phyloP scores from a whole-genome alignment of 2,797 vertebrate species.

The Orestias chungarensis region DNA sequence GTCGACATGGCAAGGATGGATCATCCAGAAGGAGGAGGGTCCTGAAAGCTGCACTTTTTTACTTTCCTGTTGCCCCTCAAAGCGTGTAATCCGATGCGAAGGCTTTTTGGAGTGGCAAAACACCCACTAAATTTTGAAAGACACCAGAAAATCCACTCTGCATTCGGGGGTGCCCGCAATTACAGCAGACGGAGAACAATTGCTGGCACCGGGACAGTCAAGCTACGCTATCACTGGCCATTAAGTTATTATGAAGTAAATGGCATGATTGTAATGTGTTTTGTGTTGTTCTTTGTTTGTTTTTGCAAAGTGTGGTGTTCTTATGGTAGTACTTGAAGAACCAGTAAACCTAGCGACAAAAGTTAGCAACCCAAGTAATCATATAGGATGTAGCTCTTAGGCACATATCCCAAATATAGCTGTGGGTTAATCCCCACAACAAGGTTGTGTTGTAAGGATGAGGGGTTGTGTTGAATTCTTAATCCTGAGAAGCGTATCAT shows the following conservation, averaged over 20 bases:
- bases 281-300: background rate
- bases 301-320: slow-evolving; percentile 11
- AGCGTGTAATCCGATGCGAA: slow-evolving; percentile 76
- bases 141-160: slow-evolving; percentile 67
- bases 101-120: slow-evolving; percentile 70
- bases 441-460: slow-evolving; percentile 61
- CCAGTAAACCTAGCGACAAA: slow-evolving; percentile 16
- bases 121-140: slow-evolving; percentile 68
- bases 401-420: slow-evolving; percentile 66
- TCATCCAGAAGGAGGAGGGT: slow-evolving; percentile 42
- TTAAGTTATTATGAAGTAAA: slow-evolving; percentile 61
- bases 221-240: slow-evolving; percentile 43
- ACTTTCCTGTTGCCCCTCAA: slow-evolving; percentile 53
- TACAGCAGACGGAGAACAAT: slow-evolving; percentile 64
- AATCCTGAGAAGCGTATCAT: slow-evolving; percentile 75
- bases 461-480: slow-evolving; percentile 62
- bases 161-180: slow-evolving; percentile 60
- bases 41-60: slow-evolving; percentile 50
- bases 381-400: slow-evolving; percentile 55
- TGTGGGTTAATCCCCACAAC: slow-evolving; percentile 68
- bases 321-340: slow-evolving; percentile 11
- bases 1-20: slow-evolving; percentile 28
- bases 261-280: slow-evolving; percentile 40
- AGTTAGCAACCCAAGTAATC: slow-evolving; percentile 46
- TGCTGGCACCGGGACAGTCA: slow-evolving; percentile 47